Evolutionary conservation across 2,888 invertebrate genomes (phyloP).

Genomic region (Clepsis dumicolana): DNA sequence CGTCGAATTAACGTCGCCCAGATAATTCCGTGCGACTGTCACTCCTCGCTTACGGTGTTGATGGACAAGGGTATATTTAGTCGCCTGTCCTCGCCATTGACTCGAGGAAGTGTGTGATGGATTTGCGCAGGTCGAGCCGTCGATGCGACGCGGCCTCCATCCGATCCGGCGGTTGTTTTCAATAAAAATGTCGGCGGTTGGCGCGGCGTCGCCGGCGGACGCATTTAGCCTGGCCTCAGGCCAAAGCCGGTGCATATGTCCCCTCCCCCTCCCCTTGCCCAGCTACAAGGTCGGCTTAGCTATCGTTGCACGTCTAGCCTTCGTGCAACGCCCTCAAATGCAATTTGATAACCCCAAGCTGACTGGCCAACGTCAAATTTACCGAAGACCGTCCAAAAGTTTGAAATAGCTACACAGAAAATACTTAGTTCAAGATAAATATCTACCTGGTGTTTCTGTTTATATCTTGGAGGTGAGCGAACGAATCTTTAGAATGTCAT

Average conservation of each 20-base stretch:
- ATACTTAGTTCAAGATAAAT: neutral
- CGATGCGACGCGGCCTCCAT: constrained; percentile 71
- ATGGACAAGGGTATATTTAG: constrained; percentile 76
- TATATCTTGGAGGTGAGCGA: constrained; percentile 45
- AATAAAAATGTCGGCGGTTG: constrained; percentile 81
- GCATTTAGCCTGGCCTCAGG: constrained; percentile 79
- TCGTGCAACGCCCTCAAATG: constrained; percentile 42
- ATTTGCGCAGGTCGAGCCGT: constrained; percentile 74
- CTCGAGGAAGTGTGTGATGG: constrained; percentile 77
- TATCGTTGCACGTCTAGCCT: constrained; percentile 53
- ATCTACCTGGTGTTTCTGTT: constrained; percentile 42
- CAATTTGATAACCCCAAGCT: constrained; percentile 16
- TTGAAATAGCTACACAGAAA: neutral
- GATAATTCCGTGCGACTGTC: constrained; percentile 56
- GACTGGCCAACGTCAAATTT: neutral
- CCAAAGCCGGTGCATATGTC: constrained; percentile 79
- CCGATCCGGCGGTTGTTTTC: constrained; percentile 80
- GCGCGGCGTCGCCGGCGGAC: constrained; percentile 74
- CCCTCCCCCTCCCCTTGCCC: constrained; percentile 64
- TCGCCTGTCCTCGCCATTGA: constrained; percentile 83
- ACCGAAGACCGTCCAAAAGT: neutral
- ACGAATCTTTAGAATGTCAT: constrained; percentile 66
- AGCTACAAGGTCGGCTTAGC: constrained; percentile 75
- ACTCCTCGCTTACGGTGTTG: constrained; percentile 56
- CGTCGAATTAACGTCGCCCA: constrained; percentile 59